Evolutionary conservation across 2,113 vertebrate species (phyloP), one percentile per base, ranked within the genome.

Genomic region (Amazona guildingii): DNA sequence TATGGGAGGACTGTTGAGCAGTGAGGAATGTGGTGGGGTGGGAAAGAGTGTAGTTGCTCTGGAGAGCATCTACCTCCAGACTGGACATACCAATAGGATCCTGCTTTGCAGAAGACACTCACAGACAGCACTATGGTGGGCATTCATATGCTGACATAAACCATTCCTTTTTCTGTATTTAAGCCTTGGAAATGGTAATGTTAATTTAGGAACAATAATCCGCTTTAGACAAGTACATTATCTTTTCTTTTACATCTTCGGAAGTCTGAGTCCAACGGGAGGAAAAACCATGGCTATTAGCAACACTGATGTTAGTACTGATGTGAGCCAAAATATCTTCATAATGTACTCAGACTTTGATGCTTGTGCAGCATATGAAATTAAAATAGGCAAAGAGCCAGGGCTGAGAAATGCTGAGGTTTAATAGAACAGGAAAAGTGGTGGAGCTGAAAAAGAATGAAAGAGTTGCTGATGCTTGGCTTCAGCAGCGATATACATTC

Each of bases 251-350:
- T 70, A 18, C 66, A 44, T 70, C 66, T 91, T 78, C 73, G 64
- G 61, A 66, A 78, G 35, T 44, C 59, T 52, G 16, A 17, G 55
- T 19, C 64, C 83, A 68, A n/a, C 5, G 35, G 51, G 73, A 84
- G 28, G 86, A 28, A 61, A 95, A 95, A 43, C 31, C 73, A 67
- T 86, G 82, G 66, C 51, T 78, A 51, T 82, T 94, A 86, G 73
- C 88, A 70, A 11, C 0, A 0, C 68, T 35, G 68, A 76, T 86
- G 64, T 66, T 88, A 33, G 68, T 54, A 29, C 51, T 82, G 88
- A 70, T 88, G 88, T 14, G 83, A 86, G 61, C 51, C 64, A 33
- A 86, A 84, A 64, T 23, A 39, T 63, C 69, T 86, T 61, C 51
- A 4, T 91, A 39, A 92, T 46, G 23, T n/a, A 35, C 41, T 66